Evolutionary conservation across 2,113 vertebrate species (phyloP), one percentile per base, ranked within the genome.

Genomic region (Scatophagus argus): DNA sequence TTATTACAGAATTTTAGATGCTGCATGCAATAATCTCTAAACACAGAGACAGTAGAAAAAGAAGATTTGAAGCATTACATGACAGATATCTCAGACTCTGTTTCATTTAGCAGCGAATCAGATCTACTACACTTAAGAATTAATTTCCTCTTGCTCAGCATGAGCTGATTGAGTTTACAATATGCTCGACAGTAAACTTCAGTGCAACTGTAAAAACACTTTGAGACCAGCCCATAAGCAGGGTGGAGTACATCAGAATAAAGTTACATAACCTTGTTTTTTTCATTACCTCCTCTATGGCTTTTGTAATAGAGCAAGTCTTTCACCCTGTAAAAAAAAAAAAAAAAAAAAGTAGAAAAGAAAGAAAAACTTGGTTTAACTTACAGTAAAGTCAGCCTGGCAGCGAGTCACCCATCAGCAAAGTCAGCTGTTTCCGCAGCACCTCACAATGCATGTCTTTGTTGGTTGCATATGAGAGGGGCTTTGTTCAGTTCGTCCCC

Each of bases 161-260:
- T 39, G 67, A 61, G 61, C 52, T 2, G 47, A 67, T 79, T 69
- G 34, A n/a, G 47, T 74, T 49, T 70, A 32, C 12, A 8, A 43
- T 21, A n/a, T 61, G 62, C 77, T 74, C 34, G 27, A 75, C 56
- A 66, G 58, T 77, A 59, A 80, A 86, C 75, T 67, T 21, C 23
- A 44, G 70, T 41, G 59, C 65, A 70, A 87, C 84, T 87, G 81
- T 87, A 70, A 84, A 86, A 88, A 84, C 64, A 85, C 39, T 85
- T 23, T 31, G 41, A 62, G 77, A 84, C 72, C 70, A 71, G 77
- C 77, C 81, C 77, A 74, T 80, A 59, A 62, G 79, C 74, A 83
- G 88, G 93, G 93, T 83, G 93, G 93, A 83, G 92, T 83, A 31
- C 85, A 68, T 83, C 67, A 85, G 84, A 91, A 87, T 81, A 74